These are phyloP conservation scores for Microtus richardsoni DNA, from an alignment of 2,113 vertebrate genomes.

Conservation along the genomic window DNA sequence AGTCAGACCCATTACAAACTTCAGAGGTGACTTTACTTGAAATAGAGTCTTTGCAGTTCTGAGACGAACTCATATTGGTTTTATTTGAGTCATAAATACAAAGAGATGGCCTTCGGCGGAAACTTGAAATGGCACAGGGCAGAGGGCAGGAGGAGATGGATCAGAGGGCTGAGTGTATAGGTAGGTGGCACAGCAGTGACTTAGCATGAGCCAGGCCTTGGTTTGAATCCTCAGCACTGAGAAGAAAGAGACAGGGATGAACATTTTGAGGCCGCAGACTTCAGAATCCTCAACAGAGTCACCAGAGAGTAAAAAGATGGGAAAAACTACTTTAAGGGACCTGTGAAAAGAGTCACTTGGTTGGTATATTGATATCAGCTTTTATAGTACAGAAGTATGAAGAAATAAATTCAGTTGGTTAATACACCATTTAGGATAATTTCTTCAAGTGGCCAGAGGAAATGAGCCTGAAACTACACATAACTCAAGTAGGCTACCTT, in stretches of 20 bases:
- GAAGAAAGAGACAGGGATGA: not conserved
- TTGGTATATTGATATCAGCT: not conserved
- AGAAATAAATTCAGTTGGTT: not conserved
- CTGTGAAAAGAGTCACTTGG: not conserved
- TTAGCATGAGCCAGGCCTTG: not conserved
- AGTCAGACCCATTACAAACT: not conserved
- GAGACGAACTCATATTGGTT: not conserved
- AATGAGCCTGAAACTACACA: no score
- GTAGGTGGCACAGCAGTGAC: not conserved
- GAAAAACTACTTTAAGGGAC: accelerated
- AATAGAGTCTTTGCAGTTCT: not conserved
- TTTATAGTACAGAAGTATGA: not conserved
- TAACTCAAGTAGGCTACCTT: not conserved
- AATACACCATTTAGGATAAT: not conserved
- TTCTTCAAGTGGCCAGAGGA: not conserved
- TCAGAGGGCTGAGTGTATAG: not conserved
- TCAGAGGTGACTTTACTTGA: not conserved
- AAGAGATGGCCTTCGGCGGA: not conserved
- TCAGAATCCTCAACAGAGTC: not conserved
- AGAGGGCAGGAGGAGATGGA: not conserved
- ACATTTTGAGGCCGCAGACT: not conserved
- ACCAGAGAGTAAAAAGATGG: no score
- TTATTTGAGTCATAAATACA: not conserved
- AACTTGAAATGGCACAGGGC: not conserved
- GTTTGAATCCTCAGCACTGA: not conserved